Conservation (phyloP, 2,797 vertebrate genomes). For the Bucorvus abyssinicus region DNA sequence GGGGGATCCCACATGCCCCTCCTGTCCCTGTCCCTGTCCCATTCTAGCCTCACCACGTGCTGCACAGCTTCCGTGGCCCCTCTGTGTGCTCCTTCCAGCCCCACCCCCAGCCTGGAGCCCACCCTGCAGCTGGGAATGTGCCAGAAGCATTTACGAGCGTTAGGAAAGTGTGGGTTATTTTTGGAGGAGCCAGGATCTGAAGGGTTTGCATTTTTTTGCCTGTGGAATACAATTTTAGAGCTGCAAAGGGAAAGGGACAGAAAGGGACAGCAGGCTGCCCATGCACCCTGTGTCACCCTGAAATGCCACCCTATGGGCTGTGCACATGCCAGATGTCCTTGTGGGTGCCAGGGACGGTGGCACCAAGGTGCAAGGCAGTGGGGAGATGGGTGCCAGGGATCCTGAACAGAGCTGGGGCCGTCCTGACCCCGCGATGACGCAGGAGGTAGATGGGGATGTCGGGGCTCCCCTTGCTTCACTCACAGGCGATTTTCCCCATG, state of each 20-base stretch:
- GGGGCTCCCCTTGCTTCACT: not conserved
- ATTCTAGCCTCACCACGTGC: not conserved
- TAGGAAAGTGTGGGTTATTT: conserved; percentile 47
- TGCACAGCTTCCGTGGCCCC: not conserved
- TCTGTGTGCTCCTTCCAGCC: not conserved
- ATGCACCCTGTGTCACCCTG: accelerated
- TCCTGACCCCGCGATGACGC: accelerated
- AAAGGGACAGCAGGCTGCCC: not conserved
- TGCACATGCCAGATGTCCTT: not conserved
- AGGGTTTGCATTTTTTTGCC: conserved; percentile 49
- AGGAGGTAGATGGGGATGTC: not conserved
- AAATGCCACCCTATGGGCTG: not conserved
- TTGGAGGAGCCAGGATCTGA: conserved; percentile 29
- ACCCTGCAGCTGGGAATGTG: conserved; percentile 59
- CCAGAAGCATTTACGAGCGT: conserved; percentile 50
- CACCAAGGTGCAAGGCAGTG: not conserved
- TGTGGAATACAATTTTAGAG: conserved; percentile 30
- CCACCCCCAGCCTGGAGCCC: not conserved
- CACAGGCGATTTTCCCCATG: not conserved
- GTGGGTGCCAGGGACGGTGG: not conserved
- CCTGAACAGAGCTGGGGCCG: not conserved
- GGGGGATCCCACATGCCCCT: accelerated
- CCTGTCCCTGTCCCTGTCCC: not conserved
- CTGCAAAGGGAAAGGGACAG: not conserved
- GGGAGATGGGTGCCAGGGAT: not conserved